Base-by-base conservation (phyloP, 2,113 vertebrate species). In the Centrocercus urophasianus region DNA sequence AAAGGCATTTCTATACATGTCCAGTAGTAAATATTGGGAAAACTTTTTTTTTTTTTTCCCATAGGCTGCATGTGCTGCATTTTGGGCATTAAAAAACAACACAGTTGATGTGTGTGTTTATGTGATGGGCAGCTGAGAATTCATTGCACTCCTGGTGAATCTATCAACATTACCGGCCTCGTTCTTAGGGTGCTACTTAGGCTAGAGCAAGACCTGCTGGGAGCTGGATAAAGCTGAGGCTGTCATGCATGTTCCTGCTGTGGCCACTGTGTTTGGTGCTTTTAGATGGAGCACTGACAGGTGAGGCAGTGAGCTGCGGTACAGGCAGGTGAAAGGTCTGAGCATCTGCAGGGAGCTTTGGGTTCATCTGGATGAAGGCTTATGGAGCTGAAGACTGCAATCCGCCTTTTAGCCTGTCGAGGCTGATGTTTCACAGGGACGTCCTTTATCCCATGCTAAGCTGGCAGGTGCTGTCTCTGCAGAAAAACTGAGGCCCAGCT, bases 191-290 rank as follows among this genome's bases (percentile, higher is more conserved):
- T 57, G 13, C 40, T 83, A 8, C 36, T 40, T 77, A 20, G n/a
- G n/a, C 54, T 76, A 40, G 42, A 92, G 63, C 70, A 60, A 10
- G 91, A 42, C 21, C 14, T 47, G 47, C n/a, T 40, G 48, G 54
- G 40, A 76, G 40, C 67, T 60, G n/a, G 18, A 11, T 34, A 45
- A 78, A 10, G 34, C 43, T 14, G 10, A 75, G 48, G 36, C 65
- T 54, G 20, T 2, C 3, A 30, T 65, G 10, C 1, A 0, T 10
- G 2, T 47, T 92, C 4, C 76, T 77, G 43, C 16, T 69, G 18
- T 0, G 0, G 15, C 22, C 50, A 42, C 9, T 36, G 12, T 5
- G 5, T 43, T 75, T 0, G 2, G 52, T 59, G 34, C 43, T 82
- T 89, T 73, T 63, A 79, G 48, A 1, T 54, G 61, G 69, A 64